Evolutionary conservation across 2,888 invertebrate species (phyloP).

Genomic region (Tachina grossa): DNA sequence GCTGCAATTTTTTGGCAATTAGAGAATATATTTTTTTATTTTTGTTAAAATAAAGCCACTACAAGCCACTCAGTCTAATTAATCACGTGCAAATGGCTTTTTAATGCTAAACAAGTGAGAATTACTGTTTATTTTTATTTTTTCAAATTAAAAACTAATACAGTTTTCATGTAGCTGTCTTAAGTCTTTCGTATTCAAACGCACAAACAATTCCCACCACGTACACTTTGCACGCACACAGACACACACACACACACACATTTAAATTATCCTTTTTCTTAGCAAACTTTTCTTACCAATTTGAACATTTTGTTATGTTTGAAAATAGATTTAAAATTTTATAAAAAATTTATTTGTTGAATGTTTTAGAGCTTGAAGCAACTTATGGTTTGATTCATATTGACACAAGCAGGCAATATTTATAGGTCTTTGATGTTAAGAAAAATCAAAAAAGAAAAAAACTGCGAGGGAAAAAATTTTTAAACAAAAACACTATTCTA

Average conservation of each 20-base stretch:
- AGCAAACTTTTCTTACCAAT: constrained; percentile 80
- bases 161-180: constrained; percentile 55
- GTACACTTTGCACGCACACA: constrained; percentile 1
- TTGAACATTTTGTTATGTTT: constrained; percentile 81
- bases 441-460: constrained; percentile 61
- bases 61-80: neutral
- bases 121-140: neutral
- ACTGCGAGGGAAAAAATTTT: constrained; percentile 32
- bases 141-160: neutral
- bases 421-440: constrained; percentile 78
- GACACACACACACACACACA: constrained; percentile 16
- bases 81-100: neutral
- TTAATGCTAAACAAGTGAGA: neutral
- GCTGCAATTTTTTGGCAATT: neutral
- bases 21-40: neutral
- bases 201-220: neutral
- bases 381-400: constrained; percentile 81
- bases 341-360: constrained; percentile 73
- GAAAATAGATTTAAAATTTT: constrained; percentile 62
- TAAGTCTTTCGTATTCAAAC: constrained; percentile 70
- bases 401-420: constrained; percentile 79
- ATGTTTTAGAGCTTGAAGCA: constrained; percentile 75
- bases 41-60: neutral
- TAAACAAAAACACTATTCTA: constrained; percentile 54
- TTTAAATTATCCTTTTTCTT: constrained; percentile 11